These are phyloP conservation scores for Aegotheles bennettii DNA, from an alignment of 2,113 vertebrate species.

Conservation along the genomic window DNA sequence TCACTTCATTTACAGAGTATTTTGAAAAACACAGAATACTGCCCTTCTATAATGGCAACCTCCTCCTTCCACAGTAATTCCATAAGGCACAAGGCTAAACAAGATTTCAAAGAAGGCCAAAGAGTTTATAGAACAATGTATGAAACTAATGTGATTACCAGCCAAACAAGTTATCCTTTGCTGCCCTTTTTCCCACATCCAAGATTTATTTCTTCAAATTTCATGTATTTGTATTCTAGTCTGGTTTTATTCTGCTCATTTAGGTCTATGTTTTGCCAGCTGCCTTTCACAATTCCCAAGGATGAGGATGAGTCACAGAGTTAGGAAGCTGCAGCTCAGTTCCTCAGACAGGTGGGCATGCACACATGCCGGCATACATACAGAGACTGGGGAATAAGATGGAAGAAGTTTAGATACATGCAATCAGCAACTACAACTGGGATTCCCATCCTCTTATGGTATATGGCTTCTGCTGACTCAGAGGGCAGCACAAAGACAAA, in stretches of 20 bases:
- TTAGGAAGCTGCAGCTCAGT: neutral
- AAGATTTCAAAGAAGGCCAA: neutral
- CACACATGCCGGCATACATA: fast-evolving
- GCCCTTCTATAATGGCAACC: neutral
- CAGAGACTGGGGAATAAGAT: fast-evolving
- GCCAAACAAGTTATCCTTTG: neutral
- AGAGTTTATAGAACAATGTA: neutral
- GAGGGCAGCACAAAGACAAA: neutral
- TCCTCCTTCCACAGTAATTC: neutral
- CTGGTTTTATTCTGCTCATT: neutral
- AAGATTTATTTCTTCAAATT: neutral
- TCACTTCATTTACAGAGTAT: neutral
- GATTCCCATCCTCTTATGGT: fast-evolving
- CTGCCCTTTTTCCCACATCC: neutral
- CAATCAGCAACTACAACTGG: neutral
- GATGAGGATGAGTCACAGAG: neutral
- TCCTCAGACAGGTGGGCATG: neutral
- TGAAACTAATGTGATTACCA: neutral
- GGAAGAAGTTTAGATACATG: neutral
- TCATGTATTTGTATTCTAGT: neutral
- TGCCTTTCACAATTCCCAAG: neutral
- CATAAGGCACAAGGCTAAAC: neutral
- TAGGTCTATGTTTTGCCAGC: neutral
- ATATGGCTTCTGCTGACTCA: neutral
- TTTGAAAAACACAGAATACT: neutral